These are phyloP conservation scores for Meloidogyne exigua DNA, from an alignment of 1,140 invertebrate species.

Conservation along the genomic window DNA sequence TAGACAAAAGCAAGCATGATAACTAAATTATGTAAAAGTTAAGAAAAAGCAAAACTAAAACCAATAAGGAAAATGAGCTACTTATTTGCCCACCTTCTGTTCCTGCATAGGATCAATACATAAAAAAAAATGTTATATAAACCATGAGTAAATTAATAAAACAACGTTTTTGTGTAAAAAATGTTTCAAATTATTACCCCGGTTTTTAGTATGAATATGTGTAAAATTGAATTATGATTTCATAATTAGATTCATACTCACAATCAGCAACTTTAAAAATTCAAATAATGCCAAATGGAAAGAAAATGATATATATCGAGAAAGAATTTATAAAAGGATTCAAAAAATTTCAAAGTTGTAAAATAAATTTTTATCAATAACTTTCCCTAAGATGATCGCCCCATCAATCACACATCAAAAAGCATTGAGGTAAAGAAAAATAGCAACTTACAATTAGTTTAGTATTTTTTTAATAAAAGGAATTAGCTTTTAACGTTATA, in stretches of 20 bases:
- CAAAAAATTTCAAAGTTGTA: too few relatives aligned
- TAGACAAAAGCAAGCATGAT: not conserved
- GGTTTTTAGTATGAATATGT: not conserved
- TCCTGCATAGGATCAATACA: slow-evolving; percentile 22
- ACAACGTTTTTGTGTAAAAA: not conserved
- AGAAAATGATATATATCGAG: not conserved
- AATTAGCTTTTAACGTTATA: too few relatives aligned
- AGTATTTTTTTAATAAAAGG: too few relatives aligned
- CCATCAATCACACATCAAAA: not conserved
- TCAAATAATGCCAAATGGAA: not conserved
- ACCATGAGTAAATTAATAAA: slow-evolving; percentile 7
- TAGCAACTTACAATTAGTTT: too few relatives aligned
- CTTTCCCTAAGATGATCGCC: not conserved
- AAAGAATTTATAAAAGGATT: not conserved
- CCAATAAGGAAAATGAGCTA: not conserved
- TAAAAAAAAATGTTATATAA: slow-evolving; percentile 16
- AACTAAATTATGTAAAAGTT: not conserved
- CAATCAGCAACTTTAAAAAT: not conserved
- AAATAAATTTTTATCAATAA: not conserved
- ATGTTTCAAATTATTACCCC: too few relatives aligned
- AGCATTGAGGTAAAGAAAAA: not conserved
- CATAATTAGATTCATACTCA: not conserved
- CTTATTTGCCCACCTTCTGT: slow-evolving; percentile 10
- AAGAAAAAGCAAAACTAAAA: not conserved
- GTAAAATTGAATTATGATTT: not conserved